These are phyloP conservation scores for Amaurobius ferox DNA, from an alignment of 2,888 invertebrate species.

Conservation along the genomic window DNA sequence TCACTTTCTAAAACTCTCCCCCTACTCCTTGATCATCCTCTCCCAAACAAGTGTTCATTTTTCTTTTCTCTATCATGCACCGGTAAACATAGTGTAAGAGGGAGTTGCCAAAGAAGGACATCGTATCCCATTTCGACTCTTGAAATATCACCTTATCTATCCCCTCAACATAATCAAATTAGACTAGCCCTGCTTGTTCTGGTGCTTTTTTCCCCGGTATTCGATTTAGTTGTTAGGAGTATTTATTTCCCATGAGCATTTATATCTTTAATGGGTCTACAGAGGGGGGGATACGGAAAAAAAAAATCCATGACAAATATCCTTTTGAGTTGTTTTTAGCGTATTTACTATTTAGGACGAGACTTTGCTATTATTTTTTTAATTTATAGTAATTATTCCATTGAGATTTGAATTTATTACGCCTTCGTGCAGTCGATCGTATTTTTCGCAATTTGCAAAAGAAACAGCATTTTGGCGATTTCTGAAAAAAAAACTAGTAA, in stretches of 20 bases:
- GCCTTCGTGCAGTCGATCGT: too few relatives aligned
- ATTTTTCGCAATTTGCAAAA: too few relatives aligned
- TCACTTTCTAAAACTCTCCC: neutral
- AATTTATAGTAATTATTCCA: too few relatives aligned
- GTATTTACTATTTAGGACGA: too few relatives aligned
- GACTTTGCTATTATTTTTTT: too few relatives aligned
- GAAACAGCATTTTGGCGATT: too few relatives aligned
- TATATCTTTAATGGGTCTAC: neutral
- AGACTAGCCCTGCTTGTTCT: constrained; percentile 31
- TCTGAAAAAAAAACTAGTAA: too few relatives aligned
- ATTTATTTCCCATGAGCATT: neutral
- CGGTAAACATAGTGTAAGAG: constrained; percentile 1
- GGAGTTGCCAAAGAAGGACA: neutral
- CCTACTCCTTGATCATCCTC: neutral
- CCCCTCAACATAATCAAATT: constrained; percentile 57
- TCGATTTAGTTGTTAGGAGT: neutral
- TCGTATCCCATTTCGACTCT: constrained; percentile 5
- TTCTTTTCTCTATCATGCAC: constrained; percentile 4
- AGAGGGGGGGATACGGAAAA: too few relatives aligned
- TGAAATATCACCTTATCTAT: constrained; percentile 50
- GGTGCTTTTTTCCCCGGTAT: neutral
- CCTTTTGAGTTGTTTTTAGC: too few relatives aligned
- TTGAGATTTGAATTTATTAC: too few relatives aligned
- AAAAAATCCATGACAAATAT: too few relatives aligned
- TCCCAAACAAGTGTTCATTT: constrained; percentile 5